phyloP scores from a whole-genome alignment of 2,888 invertebrate species.

The Cosmopolites sordidus region DNA sequence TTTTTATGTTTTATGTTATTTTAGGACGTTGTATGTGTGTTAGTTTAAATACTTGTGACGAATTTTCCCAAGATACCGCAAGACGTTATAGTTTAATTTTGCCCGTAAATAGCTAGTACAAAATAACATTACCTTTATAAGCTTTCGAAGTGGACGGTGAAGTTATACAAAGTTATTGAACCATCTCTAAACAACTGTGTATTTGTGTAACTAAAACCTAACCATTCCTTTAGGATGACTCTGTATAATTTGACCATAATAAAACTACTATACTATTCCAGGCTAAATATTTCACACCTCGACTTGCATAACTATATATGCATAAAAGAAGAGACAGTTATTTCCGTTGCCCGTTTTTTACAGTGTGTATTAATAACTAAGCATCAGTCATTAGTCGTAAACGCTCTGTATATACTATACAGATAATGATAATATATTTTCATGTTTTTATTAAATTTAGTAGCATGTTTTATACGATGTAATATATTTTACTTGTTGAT shows the following conservation, averaged over 20 bases:
- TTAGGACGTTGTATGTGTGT: constrained; percentile 3
- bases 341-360: constrained; percentile 35
- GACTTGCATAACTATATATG: constrained; percentile 37
- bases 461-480: constrained; percentile 46
- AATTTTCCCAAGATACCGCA: constrained; percentile 19
- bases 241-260: constrained; percentile 11
- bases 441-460: constrained; percentile 44
- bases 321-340: constrained; percentile 41
- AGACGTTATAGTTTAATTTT: constrained; percentile 17
- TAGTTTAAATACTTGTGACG: constrained; percentile 3
- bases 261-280: constrained; percentile 15
- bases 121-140: constrained; percentile 17
- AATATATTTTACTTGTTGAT: constrained; percentile 47
- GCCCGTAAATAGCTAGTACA: constrained; percentile 27
- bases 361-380: constrained; percentile 27
- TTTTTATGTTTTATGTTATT: constrained; percentile 1
- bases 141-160: constrained; percentile 17
- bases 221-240: neutral
- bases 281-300: constrained; percentile 38
- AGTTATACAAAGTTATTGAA: constrained; percentile 8
- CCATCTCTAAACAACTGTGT: neutral
- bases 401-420: constrained; percentile 46
- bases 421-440: constrained; percentile 42
- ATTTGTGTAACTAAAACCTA: neutral
- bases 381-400: constrained; percentile 44